Percentiles rank a stretch among this genome's conserved stretches.
These are phyloP conservation scores for Drosophila neocordata DNA, from an alignment of 1,140 invertebrate genomes.

Conservation along the genomic window DNA sequence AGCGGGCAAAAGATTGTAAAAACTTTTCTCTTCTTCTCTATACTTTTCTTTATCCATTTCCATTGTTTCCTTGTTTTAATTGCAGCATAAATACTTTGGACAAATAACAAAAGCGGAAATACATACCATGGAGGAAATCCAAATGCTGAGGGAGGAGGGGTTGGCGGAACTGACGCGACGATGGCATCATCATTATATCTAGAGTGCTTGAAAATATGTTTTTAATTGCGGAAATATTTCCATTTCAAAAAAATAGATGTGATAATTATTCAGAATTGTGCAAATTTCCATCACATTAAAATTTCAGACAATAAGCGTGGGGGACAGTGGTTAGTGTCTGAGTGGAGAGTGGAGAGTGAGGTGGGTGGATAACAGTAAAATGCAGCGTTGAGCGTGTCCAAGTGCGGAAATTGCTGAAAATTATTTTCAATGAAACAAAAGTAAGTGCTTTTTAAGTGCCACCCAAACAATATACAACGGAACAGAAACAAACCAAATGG, in stretches of 20 bases:
- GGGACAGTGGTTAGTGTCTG: neutral
- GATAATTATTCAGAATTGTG: conserved; percentile 71
- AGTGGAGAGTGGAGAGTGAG: too few species aligned
- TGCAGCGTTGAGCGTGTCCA: conserved; percentile 63
- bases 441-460: conserved; percentile 70
- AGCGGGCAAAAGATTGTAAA: neutral
- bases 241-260: conserved; percentile 67
- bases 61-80: conserved; percentile 46
- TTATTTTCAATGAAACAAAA: conserved; percentile 72
- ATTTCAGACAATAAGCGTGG: conserved; percentile 64
- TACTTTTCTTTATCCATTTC: neutral
- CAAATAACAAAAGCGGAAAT: conserved; percentile 45
- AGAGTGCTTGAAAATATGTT: conserved; percentile 70
- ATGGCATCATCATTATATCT: conserved; percentile 51
- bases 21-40: conserved; percentile 14
- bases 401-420: conserved; percentile 74
- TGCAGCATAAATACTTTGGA: conserved; percentile 47
- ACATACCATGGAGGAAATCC: neutral
- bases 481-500: conserved; percentile 24
- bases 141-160: neutral
- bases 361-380: conserved; percentile 45
- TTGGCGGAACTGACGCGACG: too few species aligned
- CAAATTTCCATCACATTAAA: conserved; percentile 78
- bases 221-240: conserved; percentile 77
- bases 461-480: conserved; percentile 6